Percentiles rank a stretch among this genome's conserved stretches.
Conservation (phyloP, 2,797 vertebrate species). For the Carapus acus region DNA sequence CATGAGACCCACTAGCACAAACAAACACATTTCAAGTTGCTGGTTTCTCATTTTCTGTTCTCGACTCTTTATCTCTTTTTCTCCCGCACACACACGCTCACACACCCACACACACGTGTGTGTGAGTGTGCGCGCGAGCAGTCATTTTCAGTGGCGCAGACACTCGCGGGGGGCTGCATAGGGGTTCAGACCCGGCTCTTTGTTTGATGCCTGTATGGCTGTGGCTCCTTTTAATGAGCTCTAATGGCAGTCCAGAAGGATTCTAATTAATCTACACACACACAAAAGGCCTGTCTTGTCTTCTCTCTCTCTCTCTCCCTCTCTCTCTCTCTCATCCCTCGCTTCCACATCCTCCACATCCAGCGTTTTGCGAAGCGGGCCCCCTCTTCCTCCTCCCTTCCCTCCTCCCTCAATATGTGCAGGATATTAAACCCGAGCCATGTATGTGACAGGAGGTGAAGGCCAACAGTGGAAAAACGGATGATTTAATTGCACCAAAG, state of each 20-base stretch:
- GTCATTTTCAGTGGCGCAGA: slow-evolving; percentile 34
- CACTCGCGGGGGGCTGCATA: slow-evolving; percentile 42
- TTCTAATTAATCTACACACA: slow-evolving; percentile 71
- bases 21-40: not conserved
- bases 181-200: slow-evolving; percentile 61
- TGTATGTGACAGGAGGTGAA: slow-evolving; percentile 68
- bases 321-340: slow-evolving; percentile 13
- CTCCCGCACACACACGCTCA: not conserved
- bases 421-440: slow-evolving; percentile 58
- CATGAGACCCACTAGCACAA: not conserved
- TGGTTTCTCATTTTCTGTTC: too few relatives aligned
- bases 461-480: slow-evolving; percentile 54
- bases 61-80: too few relatives aligned
- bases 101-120: slow-evolving; percentile 3
- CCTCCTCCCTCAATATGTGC: slow-evolving; percentile 5
- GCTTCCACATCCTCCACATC: slow-evolving; percentile 6
- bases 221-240: slow-evolving; percentile 73
- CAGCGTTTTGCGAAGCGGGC: slow-evolving; percentile 13
- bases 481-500: slow-evolving; percentile 75
- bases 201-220: slow-evolving; percentile 71
- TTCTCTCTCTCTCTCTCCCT: slow-evolving; percentile 28
- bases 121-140: too few relatives aligned
- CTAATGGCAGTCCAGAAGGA: slow-evolving; percentile 72
- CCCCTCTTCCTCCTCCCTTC: slow-evolving; percentile 1
- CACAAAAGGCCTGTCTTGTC: slow-evolving; percentile 63